Evolutionary conservation across 2,113 vertebrate species (phyloP).

Genomic region (Chinchilla lanigera): DNA sequence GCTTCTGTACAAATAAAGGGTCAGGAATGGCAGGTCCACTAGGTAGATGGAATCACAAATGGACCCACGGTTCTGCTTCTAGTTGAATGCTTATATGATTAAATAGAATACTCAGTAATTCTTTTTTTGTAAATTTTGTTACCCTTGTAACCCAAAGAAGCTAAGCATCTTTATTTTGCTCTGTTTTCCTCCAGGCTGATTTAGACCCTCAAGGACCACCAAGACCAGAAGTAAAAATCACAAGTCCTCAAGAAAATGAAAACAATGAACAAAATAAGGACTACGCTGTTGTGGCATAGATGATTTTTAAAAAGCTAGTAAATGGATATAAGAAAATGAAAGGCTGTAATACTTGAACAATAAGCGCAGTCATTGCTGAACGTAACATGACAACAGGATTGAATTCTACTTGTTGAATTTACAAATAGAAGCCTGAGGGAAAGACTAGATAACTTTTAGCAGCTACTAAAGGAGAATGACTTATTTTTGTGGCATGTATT

Average conservation of each 20-base stretch:
- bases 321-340: slow-evolving; percentile 57
- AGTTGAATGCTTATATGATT: neutral
- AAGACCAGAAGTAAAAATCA: slow-evolving; percentile 87
- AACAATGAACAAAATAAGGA: slow-evolving; percentile 82
- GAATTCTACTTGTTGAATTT: slow-evolving; percentile 41
- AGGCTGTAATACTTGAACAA: slow-evolving; percentile 66
- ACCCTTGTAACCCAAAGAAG: neutral
- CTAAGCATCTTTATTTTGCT: slow-evolving; percentile 51
- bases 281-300: slow-evolving; percentile 82
- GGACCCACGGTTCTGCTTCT: neutral
- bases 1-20: neutral
- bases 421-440: slow-evolving; percentile 33
- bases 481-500: slow-evolving; percentile 23
- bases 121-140: slow-evolving; percentile 2
- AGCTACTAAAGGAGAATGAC: slow-evolving; percentile 32
- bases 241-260: slow-evolving; percentile 86
- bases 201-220: slow-evolving; percentile 70
- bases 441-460: slow-evolving; percentile 61
- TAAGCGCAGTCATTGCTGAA: slow-evolving; percentile 35
- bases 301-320: neutral
- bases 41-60: neutral
- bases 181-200: slow-evolving; percentile 79
- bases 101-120: neutral
- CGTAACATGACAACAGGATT: slow-evolving; percentile 34
- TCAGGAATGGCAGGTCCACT: neutral